Base-by-base conservation (phyloP, 2,113 vertebrate genomes). In the Prietella phreatophila region DNA sequence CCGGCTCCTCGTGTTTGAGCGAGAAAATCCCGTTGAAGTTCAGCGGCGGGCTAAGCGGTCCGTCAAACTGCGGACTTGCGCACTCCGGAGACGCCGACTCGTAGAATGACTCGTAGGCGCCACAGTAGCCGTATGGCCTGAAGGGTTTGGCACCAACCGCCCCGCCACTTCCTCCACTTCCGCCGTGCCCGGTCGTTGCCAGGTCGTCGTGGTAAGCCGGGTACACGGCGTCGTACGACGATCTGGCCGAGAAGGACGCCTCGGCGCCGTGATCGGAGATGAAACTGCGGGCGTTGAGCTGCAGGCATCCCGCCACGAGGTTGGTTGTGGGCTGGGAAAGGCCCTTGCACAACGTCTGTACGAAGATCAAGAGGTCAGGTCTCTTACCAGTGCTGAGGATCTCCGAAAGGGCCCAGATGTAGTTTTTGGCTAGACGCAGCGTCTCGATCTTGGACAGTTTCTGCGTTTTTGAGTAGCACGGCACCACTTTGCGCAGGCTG, bases 11-110 rank as follows among this genome's bases (percentile, higher is more conserved):
- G 94, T 97, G 97, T 94, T 98, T 98, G 91, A 98, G 96, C 93
- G 97, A 97, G 96, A 98, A 98, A 93, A 98, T 97, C 93, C 97
- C 97, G 95, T 97, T 97, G 96, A 97, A 97, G 96, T 96, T 97
- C 95, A 97, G 96, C 91, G 96, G 95, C 80, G 97, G 97, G 94
- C 96, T 98, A 94, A 97, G 94, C 93, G 96, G 93, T 91, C 96
- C 95, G 91, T 97, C 97, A 91, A 97, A 97, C 92, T 96, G 96
- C 89, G 97, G 96, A 91, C 96, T 97, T 90, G 95, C 93, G 14
- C 97, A 96, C 93, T 96, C 95, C 0, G 97, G 97, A 90, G 97
- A 98, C 73, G 96, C 93, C 89, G 97, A 97, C 93, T 97, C 95
- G 67, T 97, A 97, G 93, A 97, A 97, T 89, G 97, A 95, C 93